phyloP scores from a whole-genome alignment of 2,888 invertebrate genomes.

The Malachius bipustulatus region DNA sequence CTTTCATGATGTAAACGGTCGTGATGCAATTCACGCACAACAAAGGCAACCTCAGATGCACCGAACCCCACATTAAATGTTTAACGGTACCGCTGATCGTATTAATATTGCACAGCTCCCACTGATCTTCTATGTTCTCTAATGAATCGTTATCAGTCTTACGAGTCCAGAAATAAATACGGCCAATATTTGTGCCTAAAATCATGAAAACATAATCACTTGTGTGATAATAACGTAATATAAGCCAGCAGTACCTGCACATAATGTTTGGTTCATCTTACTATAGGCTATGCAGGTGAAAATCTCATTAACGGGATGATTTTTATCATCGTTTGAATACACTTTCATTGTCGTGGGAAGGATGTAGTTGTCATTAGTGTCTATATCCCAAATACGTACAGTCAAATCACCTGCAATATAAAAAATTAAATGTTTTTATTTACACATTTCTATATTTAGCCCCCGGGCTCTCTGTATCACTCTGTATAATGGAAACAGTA shows the following conservation, averaged over 20 bases:
- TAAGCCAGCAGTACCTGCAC: no score
- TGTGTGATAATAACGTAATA: no score
- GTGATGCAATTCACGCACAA: constrained; percentile 73
- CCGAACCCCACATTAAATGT: constrained; percentile 68
- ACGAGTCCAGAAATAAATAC: constrained; percentile 72
- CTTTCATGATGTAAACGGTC: constrained; percentile 75
- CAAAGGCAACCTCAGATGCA: constrained; percentile 56
- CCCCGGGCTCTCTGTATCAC: no score
- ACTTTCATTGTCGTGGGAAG: constrained; percentile 47
- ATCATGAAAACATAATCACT: constrained; percentile 80
- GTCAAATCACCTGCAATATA: constrained; percentile 52
- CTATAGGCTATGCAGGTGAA: constrained; percentile 63
- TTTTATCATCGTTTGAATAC: constrained; percentile 26
- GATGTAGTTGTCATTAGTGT: constrained; percentile 84
- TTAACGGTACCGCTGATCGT: constrained; percentile 66
- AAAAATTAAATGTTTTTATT: neutral
- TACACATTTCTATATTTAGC: no score
- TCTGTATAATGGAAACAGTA: no score
- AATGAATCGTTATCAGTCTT: constrained; percentile 29
- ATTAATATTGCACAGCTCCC: constrained; percentile 66
- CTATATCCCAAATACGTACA: constrained; percentile 87
- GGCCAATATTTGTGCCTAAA: constrained; percentile 84
- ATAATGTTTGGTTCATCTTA: constrained; percentile 61
- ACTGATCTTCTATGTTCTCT: constrained; percentile 61
- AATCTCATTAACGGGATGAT: constrained; percentile 39